Base-by-base conservation (phyloP, 2,888 invertebrate species). In the Artemia sp. region DNA sequence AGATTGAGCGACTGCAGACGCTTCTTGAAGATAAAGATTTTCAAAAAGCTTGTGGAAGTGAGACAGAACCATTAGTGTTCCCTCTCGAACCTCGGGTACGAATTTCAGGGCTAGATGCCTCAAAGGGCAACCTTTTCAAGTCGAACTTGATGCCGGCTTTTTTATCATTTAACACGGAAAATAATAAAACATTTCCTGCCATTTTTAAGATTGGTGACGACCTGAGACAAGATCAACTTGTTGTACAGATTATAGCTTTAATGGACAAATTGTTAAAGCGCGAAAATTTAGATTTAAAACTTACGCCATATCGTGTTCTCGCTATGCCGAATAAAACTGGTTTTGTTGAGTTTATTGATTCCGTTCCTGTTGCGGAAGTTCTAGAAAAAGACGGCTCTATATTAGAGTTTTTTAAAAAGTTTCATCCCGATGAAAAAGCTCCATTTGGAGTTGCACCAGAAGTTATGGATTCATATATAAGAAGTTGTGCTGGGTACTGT, bases 181-280 rank as follows among this genome's bases (percentile, higher is more conserved):
- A 87, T 58, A 83, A 84, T 52, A 74, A 76, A 38, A 89, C 92
- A 76, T 98, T 96, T 78, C 89, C 91, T 14, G 90, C 95, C 0
- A 96, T 98, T 72, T 97, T 97, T 78, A 98, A 98, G 78, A 88
- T 94, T 75, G 98, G 98, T 1, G 98, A 98, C 79, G 97, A 98
- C 78, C 80, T 98, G 69, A 83, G 98, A 4, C 97, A 98, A 80
- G 97, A 98, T 80, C 97, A 98, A 78, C 82, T 98, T 1, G 92
- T 98, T 72, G 80, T 98, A 67, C 97, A 98, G 81, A 97, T 97
- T 83, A 96, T 99, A 64, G 92, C 93, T 0, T 80, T 99, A 12
- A 98, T 99, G 95, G 98, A 99, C 78, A 92, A 93, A 78, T 79
- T 98, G 70, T 79, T 98, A 73, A 82, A 93, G 66, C 84, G 90